Base-by-base conservation (phyloP, 2,113 vertebrate genomes). In the Colistium nudipinnis region DNA sequence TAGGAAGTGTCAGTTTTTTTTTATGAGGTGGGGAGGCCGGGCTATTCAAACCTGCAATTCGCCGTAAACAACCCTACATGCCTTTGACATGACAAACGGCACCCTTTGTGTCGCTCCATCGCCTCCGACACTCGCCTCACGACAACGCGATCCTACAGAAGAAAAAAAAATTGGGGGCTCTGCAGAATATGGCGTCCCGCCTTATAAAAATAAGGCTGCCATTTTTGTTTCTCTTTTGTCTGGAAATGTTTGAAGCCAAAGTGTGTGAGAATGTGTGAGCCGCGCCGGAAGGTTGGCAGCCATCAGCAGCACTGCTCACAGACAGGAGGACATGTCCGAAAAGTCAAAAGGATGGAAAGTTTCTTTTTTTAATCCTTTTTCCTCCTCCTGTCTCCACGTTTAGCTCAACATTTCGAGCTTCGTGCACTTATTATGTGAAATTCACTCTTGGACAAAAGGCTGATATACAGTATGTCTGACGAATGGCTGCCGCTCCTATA, bases 181-280 rank as follows among this genome's bases (percentile, higher is more conserved):
- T 96, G 96, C 94, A 95, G 94, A 97, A 97, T 95, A 97, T 97
- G 96, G 96, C 96, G 95, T 93, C 95, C 93, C 93, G 93, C 91
- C 93, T 94, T 95, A 94, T 95, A 94, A 95, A 95, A 95, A 95
- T 95, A 96, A 95, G 90, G 95, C 95, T 96, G 96, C 96, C 96
- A 97, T 97, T 96, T 97, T 97, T 96, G 94, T 96, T 97, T 95
- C 94, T 90, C 95, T 96, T 97, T 96, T 96, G 94, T 96, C 94
- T 96, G 93, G 84, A 94, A 94, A 94, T 92, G 92, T 96, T 96
- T 94, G 93, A 94, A 94, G 94, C 92, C n/a, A 93, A 95, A 94
- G 91, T 93, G 93, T 94, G 90, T 93, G 93, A 93, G 93, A 91
- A 90, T 93, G 93, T 92, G 89, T 89, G 92, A 87, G 90, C 81